These are phyloP conservation scores for Chloebia gouldiae DNA, from an alignment of 2,113 vertebrate species.

Conservation along the genomic window DNA sequence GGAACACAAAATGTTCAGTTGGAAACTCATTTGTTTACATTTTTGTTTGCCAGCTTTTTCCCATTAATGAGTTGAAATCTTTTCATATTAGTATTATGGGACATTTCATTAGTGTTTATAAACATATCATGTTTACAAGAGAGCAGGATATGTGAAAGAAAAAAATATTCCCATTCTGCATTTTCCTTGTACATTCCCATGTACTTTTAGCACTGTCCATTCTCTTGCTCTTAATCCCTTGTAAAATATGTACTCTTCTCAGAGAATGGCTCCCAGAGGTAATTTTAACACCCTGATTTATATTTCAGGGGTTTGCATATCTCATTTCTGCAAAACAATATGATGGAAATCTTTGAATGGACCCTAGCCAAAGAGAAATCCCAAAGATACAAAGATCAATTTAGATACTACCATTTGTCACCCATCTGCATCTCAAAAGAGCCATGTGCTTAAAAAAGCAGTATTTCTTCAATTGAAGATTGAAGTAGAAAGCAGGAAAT, in stretches of 20 bases:
- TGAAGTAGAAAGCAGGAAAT: conserved; percentile 70
- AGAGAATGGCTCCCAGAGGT: neutral
- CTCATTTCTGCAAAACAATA: conserved; percentile 25
- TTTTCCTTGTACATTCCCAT: neutral
- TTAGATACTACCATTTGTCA: conserved; percentile 59
- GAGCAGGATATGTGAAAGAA: neutral
- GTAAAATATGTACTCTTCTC: neutral
- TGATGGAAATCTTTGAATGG: conserved; percentile 42
- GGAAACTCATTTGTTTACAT: neutral
- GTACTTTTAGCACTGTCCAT: neutral
- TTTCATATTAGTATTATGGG: neutral
- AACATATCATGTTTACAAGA: neutral
- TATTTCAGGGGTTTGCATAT: conserved; percentile 12
- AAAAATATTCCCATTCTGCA: neutral
- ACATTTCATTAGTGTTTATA: neutral
- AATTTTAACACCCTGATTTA: conserved; percentile 11
- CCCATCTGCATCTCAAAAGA: conserved; percentile 57
- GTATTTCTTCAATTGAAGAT: conserved; percentile 47
- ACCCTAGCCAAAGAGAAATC: conserved; percentile 20
- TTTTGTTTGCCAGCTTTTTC: neutral
- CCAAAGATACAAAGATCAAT: conserved; percentile 23
- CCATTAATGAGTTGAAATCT: neutral
- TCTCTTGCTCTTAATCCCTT: neutral
- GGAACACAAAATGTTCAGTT: neutral
- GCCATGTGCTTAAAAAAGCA: conserved; percentile 47